Base-by-base conservation (phyloP, 2,797 vertebrate genomes). In the Coluber constrictor region DNA sequence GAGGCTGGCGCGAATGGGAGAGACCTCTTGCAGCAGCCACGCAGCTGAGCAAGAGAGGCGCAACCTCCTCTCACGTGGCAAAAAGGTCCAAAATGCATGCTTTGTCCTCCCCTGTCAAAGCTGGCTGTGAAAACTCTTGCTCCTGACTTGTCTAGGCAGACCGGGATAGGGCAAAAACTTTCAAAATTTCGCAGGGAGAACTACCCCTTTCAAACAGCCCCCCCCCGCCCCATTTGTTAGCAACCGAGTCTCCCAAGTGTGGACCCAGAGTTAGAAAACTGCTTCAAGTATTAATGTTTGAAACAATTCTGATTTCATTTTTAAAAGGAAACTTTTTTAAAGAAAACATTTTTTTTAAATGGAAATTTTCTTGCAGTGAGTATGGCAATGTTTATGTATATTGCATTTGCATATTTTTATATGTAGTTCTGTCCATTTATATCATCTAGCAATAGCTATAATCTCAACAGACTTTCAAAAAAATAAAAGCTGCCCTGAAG, bases 401-500 rank as follows among this genome's bases (percentile, higher is more conserved):
- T 11, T 43, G 9, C 10, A 79, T 79, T 43, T 79, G 32, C 32
- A 43, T 79, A 43, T 79, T 43, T 79, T 20, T 37, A n/a, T 37
- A 23, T 74, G 70, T 12, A 10, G 9, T 5, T 83, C 20, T 83
- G 37, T 47, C 9, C 37, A 18, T 74, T 32, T 37, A 47, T 83
- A 83, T 47, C 74, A 47, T 83, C 37, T 83, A 83, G 20, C 37
- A 47, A 23, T 23, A 79, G 18, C 37, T 79, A 79, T 47, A 47
- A 83, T 47, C 55, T 88, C 63, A n/a, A n/a, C 32, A 92, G 54
- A 27, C 55, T 95, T 93, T 95, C 87, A 18, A 56, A 54, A 91
- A 27, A 59, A 55, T 91, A 18, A 88, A 90, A 92, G 20, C 86
- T 51, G 47, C 7, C 5, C 93, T 66, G 18, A 96, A 92, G 55